phyloP scores from a whole-genome alignment of 2,113 vertebrate species.

The Podarcis cretensis region DNA sequence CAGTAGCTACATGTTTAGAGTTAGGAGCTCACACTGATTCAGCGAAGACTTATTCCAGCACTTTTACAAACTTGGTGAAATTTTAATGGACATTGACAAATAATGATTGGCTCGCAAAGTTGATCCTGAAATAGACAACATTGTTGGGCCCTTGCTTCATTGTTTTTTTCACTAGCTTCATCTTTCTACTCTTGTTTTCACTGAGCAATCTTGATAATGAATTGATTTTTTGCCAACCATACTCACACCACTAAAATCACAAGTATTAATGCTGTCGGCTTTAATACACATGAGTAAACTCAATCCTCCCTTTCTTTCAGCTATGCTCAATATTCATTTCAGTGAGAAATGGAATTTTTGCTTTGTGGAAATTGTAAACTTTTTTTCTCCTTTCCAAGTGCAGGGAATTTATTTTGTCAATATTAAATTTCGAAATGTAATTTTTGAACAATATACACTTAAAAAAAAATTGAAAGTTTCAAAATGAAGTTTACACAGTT shows the following conservation, averaged over 20 bases:
- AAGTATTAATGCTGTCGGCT: slow-evolving; percentile 5
- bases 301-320: neutral
- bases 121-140: slow-evolving; percentile 11
- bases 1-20: neutral
- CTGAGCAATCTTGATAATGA: slow-evolving; percentile 7
- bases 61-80: neutral
- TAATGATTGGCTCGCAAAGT: slow-evolving; percentile 13
- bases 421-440: neutral
- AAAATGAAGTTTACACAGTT: neutral
- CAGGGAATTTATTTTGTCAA: neutral
- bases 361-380: too few relatives aligned
- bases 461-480: neutral
- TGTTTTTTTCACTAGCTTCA: slow-evolving; percentile 3
- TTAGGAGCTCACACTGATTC: neutral
- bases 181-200: slow-evolving; percentile 15
- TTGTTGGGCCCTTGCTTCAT: slow-evolving; percentile 9
- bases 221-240: slow-evolving; percentile 21
- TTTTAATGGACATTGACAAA: neutral
- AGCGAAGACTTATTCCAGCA: neutral
- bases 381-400: neutral
- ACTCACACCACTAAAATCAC: neutral
- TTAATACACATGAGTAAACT: neutral
- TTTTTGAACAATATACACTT: neutral
- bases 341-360: neutral
- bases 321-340: neutral